A percentile compares a stretch with the other conserved stretches of the same genome.
phyloP scores from a whole-genome alignment of 37 sponge, comb jelly and placozoan genomes.

The Aplysina aerophoba region DNA sequence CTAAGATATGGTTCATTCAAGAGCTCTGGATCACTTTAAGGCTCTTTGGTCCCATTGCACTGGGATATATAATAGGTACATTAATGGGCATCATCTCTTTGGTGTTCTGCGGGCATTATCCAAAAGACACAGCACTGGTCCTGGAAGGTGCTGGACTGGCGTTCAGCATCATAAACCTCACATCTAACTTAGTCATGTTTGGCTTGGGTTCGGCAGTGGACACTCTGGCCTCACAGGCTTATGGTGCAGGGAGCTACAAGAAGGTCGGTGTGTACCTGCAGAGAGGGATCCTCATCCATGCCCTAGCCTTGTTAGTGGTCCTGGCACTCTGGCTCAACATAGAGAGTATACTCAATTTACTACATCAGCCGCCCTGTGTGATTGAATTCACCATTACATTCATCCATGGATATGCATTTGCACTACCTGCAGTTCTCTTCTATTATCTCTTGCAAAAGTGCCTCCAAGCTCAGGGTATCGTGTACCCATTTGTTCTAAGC shows the following conservation, averaged over 20 bases:
- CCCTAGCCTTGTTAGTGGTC: slow-evolving; percentile 32
- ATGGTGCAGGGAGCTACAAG: slow-evolving; percentile 69
- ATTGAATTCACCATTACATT: slow-evolving; percentile 24
- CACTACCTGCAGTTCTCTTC: slow-evolving; percentile 17
- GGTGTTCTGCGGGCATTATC: slow-evolving; percentile 2
- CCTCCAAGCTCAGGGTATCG: slow-evolving; percentile 70
- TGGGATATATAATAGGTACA: slow-evolving; percentile 22
- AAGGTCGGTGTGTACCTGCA: slow-evolving; percentile 66
- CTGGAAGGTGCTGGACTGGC: slow-evolving; percentile 16
- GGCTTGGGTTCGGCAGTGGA: background rate
- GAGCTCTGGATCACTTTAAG: background rate
- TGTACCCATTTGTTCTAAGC: slow-evolving; percentile 47
- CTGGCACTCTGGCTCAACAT: slow-evolving; percentile 56
- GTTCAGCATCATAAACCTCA: background rate
- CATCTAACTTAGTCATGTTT: background rate
- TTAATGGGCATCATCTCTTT: slow-evolving; percentile 17
- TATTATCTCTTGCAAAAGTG: slow-evolving; percentile 51
- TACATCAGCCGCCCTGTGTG: slow-evolving; percentile 64
- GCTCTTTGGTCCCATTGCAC: background rate
- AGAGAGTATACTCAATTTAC: slow-evolving; percentile 59
- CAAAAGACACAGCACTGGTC: background rate
- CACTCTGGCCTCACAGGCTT: slow-evolving; percentile 54
- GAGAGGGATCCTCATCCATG: slow-evolving; percentile 59
- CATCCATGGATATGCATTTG: background rate
- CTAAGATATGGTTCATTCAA: background rate